Evolutionary conservation across 2,797 vertebrate genomes (phyloP), one percentile per base, ranked within the genome.

Genomic region (Epinephelus malabaricus): DNA sequence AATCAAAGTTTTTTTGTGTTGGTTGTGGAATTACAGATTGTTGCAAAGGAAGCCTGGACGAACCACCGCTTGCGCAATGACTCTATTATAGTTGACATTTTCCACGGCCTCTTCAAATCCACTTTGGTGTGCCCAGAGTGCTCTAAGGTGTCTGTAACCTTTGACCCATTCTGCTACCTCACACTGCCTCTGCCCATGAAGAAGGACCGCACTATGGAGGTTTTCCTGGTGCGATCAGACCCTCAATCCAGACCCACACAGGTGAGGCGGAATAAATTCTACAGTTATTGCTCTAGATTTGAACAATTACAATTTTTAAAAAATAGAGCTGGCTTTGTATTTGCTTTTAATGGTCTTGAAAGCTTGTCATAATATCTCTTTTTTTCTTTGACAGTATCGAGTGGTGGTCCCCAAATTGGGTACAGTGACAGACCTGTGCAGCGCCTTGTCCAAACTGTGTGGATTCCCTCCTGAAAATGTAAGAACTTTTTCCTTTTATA

Each of bases 161-260:
- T 98, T 89, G 97, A 98, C 86, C 97, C 97, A 1, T 98, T 98
- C 94, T 98, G 97, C 95, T 98, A 98, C 95, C 96, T 98, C 94
- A 98, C 97, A 15, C 93, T 98, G 82, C 97, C 97, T 82, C 93
- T 98, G 69, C 97, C 97, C 79, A 96, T 98, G 96, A 98, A 97
- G 88, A 98, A 97, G 82, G 97, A 98, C 82, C 95, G 97, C 18
- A 95, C 96, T 27, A 97, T 98, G 97, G 97, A 98, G 27, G 93
- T 98, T 70, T 97, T 97, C 58, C 83, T 99, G 84, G 97, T 99
- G 21, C 95, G 95, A 70, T 96, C 96, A 55, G 96, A 98, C 88
- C 96, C 97, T n/a, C 95, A 95, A 82, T 96, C 85, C 25, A 96
- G 95, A 94, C 97, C 97, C 81, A 96, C 95, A 38, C 97, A 98